Evolutionary conservation across 2,888 invertebrate genomes (phyloP).

Genomic region (Cryptocheilus praepositus): DNA sequence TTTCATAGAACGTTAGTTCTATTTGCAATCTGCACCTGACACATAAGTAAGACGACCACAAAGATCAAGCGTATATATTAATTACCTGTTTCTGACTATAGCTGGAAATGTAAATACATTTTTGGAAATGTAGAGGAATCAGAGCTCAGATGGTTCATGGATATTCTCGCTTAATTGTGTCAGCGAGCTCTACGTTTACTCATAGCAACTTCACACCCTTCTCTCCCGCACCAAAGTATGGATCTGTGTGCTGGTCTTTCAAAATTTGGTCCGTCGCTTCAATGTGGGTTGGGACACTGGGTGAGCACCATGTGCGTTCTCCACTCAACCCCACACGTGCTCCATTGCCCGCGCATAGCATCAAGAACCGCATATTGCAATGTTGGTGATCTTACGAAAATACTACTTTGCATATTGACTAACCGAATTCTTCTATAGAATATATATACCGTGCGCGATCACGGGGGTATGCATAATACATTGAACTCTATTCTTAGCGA

Average conservation of each 20-base stretch:
- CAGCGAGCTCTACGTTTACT: slow-evolving; percentile 69
- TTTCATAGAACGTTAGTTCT: slow-evolving; percentile 40
- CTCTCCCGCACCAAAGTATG: slow-evolving; percentile 75
- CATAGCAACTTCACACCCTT: slow-evolving; percentile 72
- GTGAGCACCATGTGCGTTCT: slow-evolving; percentile 58
- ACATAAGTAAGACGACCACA: slow-evolving; percentile 68
- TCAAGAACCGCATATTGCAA: slow-evolving; percentile 48
- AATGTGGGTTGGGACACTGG: slow-evolving; percentile 63
- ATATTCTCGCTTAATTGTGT: slow-evolving; percentile 69
- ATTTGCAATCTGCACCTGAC: slow-evolving; percentile 50
- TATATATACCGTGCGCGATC: too few relatives aligned
- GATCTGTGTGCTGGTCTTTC: slow-evolving; percentile 71
- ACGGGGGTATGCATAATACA: too few relatives aligned
- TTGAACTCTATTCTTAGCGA: too few relatives aligned
- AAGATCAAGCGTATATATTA: slow-evolving; percentile 71
- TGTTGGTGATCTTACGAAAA: slow-evolving; percentile 30
- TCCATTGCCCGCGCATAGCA: slow-evolving; percentile 49
- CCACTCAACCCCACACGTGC: slow-evolving; percentile 57
- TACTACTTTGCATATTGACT: slow-evolving; percentile 7
- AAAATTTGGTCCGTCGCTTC: slow-evolving; percentile 66
- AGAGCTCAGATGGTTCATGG: slow-evolving; percentile 74
- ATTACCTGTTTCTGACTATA: slow-evolving; percentile 71
- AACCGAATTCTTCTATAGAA: neutral
- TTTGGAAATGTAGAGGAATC: slow-evolving; percentile 75
- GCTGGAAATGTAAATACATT: slow-evolving; percentile 74